Base-by-base conservation (phyloP, 2,113 vertebrate species). In the Platanista minor region DNA sequence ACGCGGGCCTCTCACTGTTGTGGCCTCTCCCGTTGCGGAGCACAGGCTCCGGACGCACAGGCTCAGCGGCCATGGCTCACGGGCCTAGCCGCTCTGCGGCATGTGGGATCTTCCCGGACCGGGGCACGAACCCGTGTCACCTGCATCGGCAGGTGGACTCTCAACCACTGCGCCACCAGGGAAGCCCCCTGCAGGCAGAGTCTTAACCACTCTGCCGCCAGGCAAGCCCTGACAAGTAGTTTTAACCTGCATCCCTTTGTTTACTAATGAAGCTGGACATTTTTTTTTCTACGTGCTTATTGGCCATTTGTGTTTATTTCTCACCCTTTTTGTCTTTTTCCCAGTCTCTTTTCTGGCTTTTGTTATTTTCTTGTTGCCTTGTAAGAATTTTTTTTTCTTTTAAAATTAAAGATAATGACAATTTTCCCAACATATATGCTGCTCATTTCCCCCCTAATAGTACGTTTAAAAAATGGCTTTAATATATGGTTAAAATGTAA, bases 401-500 rank as follows among this genome's bases (percentile, higher is more conserved):
- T 33, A 41, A 86, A 52, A 72, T 72, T n/a, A 82, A 41, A 14
- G 41, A 61, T 81, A 86, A 74, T 62, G 29, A 87, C 23, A 62
- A 39, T 67, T 93, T 94, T 90, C 64, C 87, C 67, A 54, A 46
- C 6, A 59, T 36, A 15, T 64, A 62, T 66, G 23, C 36, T 90
- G 31, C 36, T 90, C 41, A 89, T 66, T 20, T 66, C 67, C 66
- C 80, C 4, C 78, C 90, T 52, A 54, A 67, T 46, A 39, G 29
- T 52, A 82, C 7, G 59, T 90, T 83, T 54, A n/a, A 3, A 57
- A 81, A 57, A 75, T 27, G 7, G 64, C 64, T 67, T 39, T 77
- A 57, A 54, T 72, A 83, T 21, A 54, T 74, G 25, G 57, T 57
- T n/a, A 64, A 89, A 83, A 90, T 66, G 87, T 84, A 36, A 90